These are phyloP conservation scores for Ispidina picta DNA, from an alignment of 2,797 vertebrate species.

Conservation along the genomic window DNA sequence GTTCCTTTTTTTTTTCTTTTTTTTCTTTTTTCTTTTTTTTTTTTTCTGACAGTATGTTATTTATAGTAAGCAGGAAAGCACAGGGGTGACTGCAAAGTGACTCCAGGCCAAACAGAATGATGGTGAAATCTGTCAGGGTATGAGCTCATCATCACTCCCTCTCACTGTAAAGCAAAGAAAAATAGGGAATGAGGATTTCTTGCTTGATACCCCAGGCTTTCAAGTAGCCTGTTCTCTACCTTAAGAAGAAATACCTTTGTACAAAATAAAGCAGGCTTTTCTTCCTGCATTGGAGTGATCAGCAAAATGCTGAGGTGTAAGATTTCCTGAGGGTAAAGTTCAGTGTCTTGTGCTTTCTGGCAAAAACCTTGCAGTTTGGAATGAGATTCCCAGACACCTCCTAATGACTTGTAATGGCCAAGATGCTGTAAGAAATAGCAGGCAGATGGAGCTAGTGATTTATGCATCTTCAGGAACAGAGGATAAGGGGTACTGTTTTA, in stretches of 20 bases:
- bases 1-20: background rate
- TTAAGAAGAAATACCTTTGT: background rate
- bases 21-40: too few relatives aligned
- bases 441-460: conserved; percentile 61
- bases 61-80: conserved; percentile 8
- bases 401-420: background rate
- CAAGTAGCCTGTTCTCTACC: background rate
- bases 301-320: background rate
- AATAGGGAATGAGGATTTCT: background rate
- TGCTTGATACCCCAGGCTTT: background rate
- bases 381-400: background rate
- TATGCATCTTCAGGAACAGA: background rate
- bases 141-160: background rate
- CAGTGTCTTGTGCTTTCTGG: background rate
- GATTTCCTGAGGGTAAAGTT: background rate
- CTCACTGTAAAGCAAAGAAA: background rate
- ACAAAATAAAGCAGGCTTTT: background rate
- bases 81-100: background rate
- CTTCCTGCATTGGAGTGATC: background rate
- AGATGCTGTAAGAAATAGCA: background rate
- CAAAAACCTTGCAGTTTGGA: background rate
- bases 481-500: background rate
- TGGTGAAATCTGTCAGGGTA: background rate
- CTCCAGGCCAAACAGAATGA: background rate
- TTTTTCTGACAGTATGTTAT: background rate